phyloP scores from a whole-genome alignment of 2,113 vertebrate genomes.

The Ursus arctos region DNA sequence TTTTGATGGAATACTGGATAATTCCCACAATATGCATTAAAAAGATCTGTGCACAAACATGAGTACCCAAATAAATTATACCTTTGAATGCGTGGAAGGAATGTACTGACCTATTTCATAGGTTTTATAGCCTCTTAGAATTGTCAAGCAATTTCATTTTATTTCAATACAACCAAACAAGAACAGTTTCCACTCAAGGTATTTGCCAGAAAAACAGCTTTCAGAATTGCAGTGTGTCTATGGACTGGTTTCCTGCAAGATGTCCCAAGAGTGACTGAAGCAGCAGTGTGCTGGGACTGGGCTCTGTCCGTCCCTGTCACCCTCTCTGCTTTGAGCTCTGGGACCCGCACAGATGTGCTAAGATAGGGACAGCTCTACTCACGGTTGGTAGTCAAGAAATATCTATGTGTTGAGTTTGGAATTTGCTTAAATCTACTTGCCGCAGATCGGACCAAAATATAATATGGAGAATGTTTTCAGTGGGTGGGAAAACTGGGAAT shows the following conservation, averaged over 20 bases:
- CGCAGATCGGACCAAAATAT: neutral
- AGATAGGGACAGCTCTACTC: neutral
- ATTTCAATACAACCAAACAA: slow-evolving; percentile 60
- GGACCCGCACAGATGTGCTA: neutral
- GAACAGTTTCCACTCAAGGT: slow-evolving; percentile 35
- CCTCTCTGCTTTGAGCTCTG: neutral
- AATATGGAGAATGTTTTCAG: neutral
- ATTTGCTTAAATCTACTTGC: neutral
- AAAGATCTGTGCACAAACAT: slow-evolving; percentile 37
- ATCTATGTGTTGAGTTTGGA: neutral
- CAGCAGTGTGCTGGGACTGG: neutral
- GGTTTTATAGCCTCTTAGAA: slow-evolving; percentile 42
- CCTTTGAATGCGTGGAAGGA: slow-evolving; percentile 47
- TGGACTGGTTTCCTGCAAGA: neutral
- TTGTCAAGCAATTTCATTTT: slow-evolving; percentile 63
- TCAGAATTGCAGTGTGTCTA: neutral
- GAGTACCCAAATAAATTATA: neutral
- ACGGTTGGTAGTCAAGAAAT: neutral
- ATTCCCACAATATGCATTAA: neutral
- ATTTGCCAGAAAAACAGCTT: slow-evolving; percentile 53
- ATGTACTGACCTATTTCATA: neutral
- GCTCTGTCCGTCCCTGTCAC: fast-evolving
- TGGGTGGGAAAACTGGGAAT: neutral
- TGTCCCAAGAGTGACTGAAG: neutral
- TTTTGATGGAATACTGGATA: slow-evolving; percentile 72